Conservation (phyloP, 2,113 vertebrate genomes). For the Psilopsiagon aymara region DNA sequence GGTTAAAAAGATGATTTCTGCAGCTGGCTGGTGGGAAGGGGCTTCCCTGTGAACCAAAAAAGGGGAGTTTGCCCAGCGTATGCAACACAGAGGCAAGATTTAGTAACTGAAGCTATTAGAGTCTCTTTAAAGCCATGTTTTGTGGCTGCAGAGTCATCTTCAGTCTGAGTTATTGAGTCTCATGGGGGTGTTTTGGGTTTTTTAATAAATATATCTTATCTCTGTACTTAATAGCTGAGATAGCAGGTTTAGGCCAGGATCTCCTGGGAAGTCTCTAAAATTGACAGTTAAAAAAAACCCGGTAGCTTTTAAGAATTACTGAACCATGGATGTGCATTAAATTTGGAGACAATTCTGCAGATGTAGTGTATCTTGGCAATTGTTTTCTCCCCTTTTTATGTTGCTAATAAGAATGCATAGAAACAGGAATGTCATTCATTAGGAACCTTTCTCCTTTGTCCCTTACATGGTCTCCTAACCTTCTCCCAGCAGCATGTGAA, state of each 20-base stretch:
- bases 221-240: slow-evolving; percentile 49
- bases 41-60: neutral
- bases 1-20: neutral
- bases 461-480: neutral
- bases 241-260: slow-evolving; percentile 3
- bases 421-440: neutral
- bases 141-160: neutral
- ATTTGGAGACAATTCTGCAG: neutral
- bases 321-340: neutral
- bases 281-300: neutral
- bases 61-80: neutral
- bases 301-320: neutral
- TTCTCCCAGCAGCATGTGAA: neutral
- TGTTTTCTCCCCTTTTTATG: neutral
- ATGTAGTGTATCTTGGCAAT: neutral
- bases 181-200: neutral
- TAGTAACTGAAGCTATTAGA: neutral
- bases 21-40: neutral
- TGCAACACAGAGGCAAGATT: neutral
- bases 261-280: slow-evolving; percentile 40
- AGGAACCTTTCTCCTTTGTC: neutral
- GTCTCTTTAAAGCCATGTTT: neutral
- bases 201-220: slow-evolving; percentile 20
- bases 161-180: slow-evolving; percentile 25
- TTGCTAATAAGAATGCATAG: neutral